A percentile compares a stretch with the other conserved stretches of the same genome.
These are phyloP conservation scores for Sclerurus mexicanus DNA, from an alignment of 2,113 vertebrate species.

Conservation along the genomic window DNA sequence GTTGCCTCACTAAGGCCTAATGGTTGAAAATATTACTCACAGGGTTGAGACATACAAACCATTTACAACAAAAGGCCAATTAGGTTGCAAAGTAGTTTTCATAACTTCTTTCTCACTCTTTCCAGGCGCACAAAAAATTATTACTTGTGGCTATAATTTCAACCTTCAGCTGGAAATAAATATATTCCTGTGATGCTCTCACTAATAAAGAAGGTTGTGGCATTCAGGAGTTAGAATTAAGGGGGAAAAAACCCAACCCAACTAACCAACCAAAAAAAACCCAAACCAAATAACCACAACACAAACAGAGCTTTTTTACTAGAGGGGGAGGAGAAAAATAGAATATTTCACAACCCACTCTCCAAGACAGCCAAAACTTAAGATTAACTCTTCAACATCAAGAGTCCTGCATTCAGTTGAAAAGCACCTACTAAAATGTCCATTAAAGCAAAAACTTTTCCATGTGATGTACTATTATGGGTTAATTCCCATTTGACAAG, in stretches of 20 bases:
- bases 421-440: neutral
- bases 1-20: neutral
- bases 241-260: fast-evolving
- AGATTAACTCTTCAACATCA: neutral
- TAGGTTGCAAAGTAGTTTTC: neutral
- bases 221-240: neutral
- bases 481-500: neutral
- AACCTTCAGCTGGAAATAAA: neutral
- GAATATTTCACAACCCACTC: neutral
- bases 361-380: neutral
- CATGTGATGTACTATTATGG: neutral
- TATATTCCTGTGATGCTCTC: neutral
- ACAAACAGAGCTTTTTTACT: neutral
- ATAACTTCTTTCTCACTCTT: neutral
- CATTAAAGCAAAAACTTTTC: neutral
- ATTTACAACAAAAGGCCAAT: neutral
- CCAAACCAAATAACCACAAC: neutral
- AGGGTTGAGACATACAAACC: neutral
- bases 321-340: neutral
- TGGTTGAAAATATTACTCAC: neutral
- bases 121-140: neutral
- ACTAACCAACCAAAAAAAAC: neutral
- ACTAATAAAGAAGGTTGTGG: neutral
- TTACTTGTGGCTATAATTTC: neutral
- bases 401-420: neutral